phyloP scores from a whole-genome alignment of 2,888 invertebrate species.

The Mimumesa dahlbomi region DNA sequence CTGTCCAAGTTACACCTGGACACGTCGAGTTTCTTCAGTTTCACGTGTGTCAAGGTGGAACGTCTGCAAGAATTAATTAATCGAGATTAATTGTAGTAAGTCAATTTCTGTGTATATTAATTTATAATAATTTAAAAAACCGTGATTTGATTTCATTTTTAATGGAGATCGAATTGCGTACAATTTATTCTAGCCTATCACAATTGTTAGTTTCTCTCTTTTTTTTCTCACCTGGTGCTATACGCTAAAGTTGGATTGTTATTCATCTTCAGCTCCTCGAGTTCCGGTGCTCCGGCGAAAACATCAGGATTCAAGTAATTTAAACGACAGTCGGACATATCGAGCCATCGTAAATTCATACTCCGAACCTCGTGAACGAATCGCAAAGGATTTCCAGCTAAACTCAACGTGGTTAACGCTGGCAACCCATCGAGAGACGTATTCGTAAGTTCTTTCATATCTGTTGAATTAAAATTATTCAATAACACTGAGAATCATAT shows the following conservation, averaged over 20 bases:
- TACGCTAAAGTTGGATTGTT: conserved; percentile 74
- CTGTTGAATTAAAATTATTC: conserved; percentile 48
- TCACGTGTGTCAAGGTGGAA: conserved; percentile 68
- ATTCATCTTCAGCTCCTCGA: conserved; percentile 71
- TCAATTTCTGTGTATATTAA: no score
- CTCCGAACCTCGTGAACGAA: conserved; percentile 67
- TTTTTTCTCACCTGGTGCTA: conserved; percentile 74
- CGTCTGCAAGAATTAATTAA: no score
- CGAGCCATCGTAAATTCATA: conserved; percentile 69
- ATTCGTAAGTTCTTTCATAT: conserved; percentile 84
- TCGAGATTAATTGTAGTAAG: no score
- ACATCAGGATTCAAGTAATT: conserved; percentile 71
- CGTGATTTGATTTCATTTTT: no score
- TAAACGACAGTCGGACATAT: conserved; percentile 75
- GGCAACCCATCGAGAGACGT: conserved; percentile 85
- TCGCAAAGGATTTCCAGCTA: conserved; percentile 83
- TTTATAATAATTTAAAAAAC: no score
- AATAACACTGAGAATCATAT: neutral
- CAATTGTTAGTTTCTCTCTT: no score
- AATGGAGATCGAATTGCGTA: no score
- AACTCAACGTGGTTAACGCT: conserved; percentile 85
- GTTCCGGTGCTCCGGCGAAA: conserved; percentile 69
- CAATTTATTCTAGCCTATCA: no score
- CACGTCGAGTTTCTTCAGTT: conserved; percentile 72
- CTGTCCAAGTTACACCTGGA: conserved; percentile 73